A percentile compares a stretch with the other conserved stretches of the same genome.
These are phyloP conservation scores for Empidonax traillii DNA, from an alignment of 2,113 vertebrate genomes.

Conservation along the genomic window DNA sequence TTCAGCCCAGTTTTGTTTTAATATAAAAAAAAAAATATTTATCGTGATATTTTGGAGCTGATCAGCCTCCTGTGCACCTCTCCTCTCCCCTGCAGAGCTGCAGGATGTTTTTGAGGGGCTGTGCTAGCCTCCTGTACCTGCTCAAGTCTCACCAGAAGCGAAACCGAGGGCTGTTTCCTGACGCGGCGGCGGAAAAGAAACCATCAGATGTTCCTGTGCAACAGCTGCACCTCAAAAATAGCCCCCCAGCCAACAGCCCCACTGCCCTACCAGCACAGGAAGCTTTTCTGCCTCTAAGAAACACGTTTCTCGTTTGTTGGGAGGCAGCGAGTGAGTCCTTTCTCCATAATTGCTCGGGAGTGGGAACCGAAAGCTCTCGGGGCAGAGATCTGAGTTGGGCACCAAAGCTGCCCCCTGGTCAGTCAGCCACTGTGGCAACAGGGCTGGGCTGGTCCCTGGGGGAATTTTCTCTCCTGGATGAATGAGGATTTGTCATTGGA, in stretches of 20 bases:
- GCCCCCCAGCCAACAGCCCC: background rate
- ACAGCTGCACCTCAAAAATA: conserved; percentile 59
- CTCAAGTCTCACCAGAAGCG: background rate
- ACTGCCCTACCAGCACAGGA: background rate
- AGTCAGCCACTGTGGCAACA: background rate
- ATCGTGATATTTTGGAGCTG: background rate
- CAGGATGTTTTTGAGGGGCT: background rate
- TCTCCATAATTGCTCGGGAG: background rate
- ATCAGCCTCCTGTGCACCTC: background rate
- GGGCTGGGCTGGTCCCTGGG: accelerated
- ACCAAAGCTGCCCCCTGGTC: background rate
- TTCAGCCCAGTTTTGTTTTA: background rate
- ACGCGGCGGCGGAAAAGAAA: conserved; percentile 3
- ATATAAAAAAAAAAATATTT: background rate
- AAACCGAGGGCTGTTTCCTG: conserved; percentile 41
- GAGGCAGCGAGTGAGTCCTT: background rate
- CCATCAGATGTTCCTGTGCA: conserved; percentile 47
- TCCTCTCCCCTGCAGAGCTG: background rate
- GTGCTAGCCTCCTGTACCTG: background rate
- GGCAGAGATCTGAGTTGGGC: background rate
- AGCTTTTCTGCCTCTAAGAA: background rate
- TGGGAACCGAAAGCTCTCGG: background rate
- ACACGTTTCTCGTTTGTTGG: background rate
- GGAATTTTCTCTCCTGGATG: background rate
- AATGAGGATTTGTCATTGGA: background rate